Evolutionary conservation across 2,797 vertebrate genomes (phyloP).

Genomic region (Silurus lanzhouensis): DNA sequence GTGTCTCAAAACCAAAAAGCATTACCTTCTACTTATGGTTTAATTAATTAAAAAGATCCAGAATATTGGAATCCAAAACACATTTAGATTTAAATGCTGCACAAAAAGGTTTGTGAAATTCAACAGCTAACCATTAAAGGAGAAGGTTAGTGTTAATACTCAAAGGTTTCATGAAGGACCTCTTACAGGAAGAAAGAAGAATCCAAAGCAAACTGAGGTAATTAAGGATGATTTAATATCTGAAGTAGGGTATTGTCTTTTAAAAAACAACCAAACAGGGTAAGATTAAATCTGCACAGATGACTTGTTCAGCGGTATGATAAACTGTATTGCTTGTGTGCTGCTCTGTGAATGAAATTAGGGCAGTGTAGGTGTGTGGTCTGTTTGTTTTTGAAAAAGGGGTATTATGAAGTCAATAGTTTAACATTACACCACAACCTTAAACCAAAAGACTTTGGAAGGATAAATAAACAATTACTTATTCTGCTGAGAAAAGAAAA

Average conservation of each 20-base stretch:
- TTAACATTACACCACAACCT: conserved; percentile 1
- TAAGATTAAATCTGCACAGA: background rate
- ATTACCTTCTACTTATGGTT: background rate
- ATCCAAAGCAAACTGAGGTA: background rate
- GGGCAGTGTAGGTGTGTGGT: conserved; percentile 10
- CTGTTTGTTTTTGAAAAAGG: background rate
- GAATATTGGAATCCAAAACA: background rate
- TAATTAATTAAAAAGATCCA: background rate
- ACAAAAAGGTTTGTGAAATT: background rate
- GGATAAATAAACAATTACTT: conserved; percentile 37
- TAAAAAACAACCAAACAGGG: background rate
- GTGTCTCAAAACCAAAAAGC: background rate
- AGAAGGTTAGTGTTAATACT: background rate
- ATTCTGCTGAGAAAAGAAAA: conserved; percentile 41
- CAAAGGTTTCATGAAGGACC: background rate
- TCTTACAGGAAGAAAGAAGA: background rate
- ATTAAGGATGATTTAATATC: background rate
- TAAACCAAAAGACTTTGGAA: conserved; percentile 15
- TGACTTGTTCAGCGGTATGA: conserved; percentile 34
- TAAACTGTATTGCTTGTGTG: conserved; percentile 41
- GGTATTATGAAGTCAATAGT: conserved; percentile 35
- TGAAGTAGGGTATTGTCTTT: background rate
- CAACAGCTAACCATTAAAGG: background rate
- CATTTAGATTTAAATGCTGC: background rate
- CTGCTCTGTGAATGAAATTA: conserved; percentile 32